Percentiles rank a stretch among this genome's conserved stretches.
Evolutionary conservation across 2,888 invertebrate genomes (phyloP).

Genomic region (Xylophagus ater): DNA sequence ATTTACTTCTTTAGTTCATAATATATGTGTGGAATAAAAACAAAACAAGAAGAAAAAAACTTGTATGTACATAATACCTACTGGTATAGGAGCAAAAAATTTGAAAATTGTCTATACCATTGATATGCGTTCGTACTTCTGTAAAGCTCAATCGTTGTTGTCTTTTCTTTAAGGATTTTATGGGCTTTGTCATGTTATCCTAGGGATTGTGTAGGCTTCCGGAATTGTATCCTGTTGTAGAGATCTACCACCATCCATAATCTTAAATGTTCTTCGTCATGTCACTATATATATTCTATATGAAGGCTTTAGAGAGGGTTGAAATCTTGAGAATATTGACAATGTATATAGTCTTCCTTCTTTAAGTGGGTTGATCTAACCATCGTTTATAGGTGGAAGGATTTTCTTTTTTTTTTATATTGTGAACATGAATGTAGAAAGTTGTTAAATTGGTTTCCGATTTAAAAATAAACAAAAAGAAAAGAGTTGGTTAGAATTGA

Average conservation of each 20-base stretch:
- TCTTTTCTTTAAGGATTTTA: slow-evolving; percentile 11
- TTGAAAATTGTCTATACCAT: too few relatives aligned
- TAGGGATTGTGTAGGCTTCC: slow-evolving; percentile 11
- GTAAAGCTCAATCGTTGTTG: neutral
- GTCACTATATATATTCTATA: too few relatives aligned
- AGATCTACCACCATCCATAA: too few relatives aligned
- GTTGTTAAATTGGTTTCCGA: slow-evolving; percentile 6
- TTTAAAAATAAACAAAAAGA: too few relatives aligned
- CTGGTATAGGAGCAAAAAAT: slow-evolving; percentile 2
- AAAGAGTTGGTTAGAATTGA: slow-evolving; percentile 8
- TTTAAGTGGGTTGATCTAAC: too few relatives aligned
- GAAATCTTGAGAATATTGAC: too few relatives aligned
- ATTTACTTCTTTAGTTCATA: too few relatives aligned
- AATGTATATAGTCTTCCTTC: too few relatives aligned
- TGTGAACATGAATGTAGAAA: slow-evolving; percentile 6
- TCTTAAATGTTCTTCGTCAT: too few relatives aligned
- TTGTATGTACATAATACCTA: neutral
- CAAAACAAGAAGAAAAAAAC: neutral
- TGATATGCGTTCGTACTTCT: too few relatives aligned
- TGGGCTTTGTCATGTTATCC: slow-evolving; percentile 15
- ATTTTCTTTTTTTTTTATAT: slow-evolving; percentile 5
- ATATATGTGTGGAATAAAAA: neutral
- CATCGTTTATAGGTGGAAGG: too few relatives aligned
- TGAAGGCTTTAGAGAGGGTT: too few relatives aligned
- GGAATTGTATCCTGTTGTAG: slow-evolving; percentile 11